A percentile compares a stretch with the other conserved stretches of the same genome.
These are phyloP conservation scores for Myathropa florea DNA, from an alignment of 2,888 invertebrate genomes.

Conservation along the genomic window DNA sequence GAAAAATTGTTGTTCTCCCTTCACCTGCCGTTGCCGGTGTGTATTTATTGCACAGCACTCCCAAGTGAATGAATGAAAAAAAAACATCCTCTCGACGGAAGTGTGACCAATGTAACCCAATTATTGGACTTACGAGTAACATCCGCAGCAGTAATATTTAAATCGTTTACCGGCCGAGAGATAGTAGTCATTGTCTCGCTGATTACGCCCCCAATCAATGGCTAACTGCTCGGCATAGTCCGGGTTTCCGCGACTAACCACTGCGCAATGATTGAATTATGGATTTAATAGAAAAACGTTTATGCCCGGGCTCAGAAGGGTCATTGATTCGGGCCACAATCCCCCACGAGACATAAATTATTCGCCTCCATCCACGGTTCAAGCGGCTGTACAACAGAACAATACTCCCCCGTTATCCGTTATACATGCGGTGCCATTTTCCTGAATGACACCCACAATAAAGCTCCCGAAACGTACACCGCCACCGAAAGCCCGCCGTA, in stretches of 20 bases:
- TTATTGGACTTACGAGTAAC: slow-evolving; percentile 15
- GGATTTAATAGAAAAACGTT: slow-evolving; percentile 34
- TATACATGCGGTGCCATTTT: slow-evolving; percentile 35
- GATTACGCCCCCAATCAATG: slow-evolving; percentile 22
- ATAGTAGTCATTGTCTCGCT: not conserved
- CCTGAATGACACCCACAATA: slow-evolving; percentile 43
- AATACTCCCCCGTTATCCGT: slow-evolving; percentile 18
- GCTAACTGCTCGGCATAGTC: slow-evolving; percentile 2
- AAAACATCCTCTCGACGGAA: slow-evolving; percentile 17
- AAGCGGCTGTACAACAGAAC: slow-evolving; percentile 2
- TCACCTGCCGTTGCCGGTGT: not conserved
- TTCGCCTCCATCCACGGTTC: not conserved
- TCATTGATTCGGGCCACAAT: slow-evolving; percentile 44
- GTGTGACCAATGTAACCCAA: slow-evolving; percentile 42
- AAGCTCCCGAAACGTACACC: not conserved
- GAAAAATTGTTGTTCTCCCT: not conserved
- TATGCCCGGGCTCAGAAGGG: slow-evolving; percentile 27
- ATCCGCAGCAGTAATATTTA: not conserved
- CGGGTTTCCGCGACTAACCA: not conserved
- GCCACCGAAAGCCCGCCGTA: slow-evolving; percentile 32
- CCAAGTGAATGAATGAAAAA: not conserved
- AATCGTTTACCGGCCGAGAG: not conserved
- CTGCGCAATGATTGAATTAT: slow-evolving; percentile 49
- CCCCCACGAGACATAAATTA: slow-evolving; percentile 40
- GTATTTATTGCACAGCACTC: not conserved